A percentile compares a stretch with the other conserved stretches of the same genome.
These are phyloP conservation scores for Lymantria dispar DNA, from an alignment of 2,888 invertebrate genomes.

Conservation along the genomic window DNA sequence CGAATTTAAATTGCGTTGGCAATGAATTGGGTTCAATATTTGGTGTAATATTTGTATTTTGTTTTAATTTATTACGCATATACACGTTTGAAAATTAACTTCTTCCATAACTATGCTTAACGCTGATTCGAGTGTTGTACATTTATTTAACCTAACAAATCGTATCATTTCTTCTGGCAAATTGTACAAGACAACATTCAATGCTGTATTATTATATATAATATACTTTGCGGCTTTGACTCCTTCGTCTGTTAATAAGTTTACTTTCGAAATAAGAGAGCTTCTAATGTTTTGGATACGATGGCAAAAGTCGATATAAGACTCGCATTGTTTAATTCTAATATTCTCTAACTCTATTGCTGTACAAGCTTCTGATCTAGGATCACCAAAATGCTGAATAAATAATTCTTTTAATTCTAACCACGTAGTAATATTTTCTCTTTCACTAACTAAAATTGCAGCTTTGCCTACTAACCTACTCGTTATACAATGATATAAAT, in stretches of 20 bases:
- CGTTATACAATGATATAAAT: slow-evolving; percentile 1
- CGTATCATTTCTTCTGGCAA: slow-evolving; percentile 4
- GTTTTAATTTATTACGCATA: not conserved
- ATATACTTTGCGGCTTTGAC: slow-evolving; percentile 2
- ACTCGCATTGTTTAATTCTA: not conserved
- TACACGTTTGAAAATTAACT: slow-evolving; percentile 2
- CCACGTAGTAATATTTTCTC: not conserved
- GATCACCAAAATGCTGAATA: slow-evolving; percentile 33
- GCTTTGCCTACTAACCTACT: slow-evolving; percentile 4
- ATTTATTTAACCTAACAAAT: slow-evolving; percentile 4
- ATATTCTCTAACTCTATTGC: slow-evolving; percentile 3
- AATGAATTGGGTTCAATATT: not conserved
- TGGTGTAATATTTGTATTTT: not conserved
- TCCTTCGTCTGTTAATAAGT: slow-evolving; percentile 1
- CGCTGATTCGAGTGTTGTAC: not conserved
- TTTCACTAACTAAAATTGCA: slow-evolving; percentile 1
- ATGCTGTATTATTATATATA: slow-evolving; percentile 1
- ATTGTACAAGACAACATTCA: slow-evolving; percentile 5
- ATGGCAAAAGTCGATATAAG: slow-evolving; percentile 4
- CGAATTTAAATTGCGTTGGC: not conserved
- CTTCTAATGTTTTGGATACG: slow-evolving; percentile 3
- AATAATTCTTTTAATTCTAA: not conserved
- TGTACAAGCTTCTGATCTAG: slow-evolving; percentile 2
- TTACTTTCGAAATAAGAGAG: slow-evolving; percentile 2
- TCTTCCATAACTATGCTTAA: slow-evolving; percentile 2